These are phyloP conservation scores for Takifugu rubripes DNA, from an alignment of 2,797 vertebrate species.

Conservation along the genomic window DNA sequence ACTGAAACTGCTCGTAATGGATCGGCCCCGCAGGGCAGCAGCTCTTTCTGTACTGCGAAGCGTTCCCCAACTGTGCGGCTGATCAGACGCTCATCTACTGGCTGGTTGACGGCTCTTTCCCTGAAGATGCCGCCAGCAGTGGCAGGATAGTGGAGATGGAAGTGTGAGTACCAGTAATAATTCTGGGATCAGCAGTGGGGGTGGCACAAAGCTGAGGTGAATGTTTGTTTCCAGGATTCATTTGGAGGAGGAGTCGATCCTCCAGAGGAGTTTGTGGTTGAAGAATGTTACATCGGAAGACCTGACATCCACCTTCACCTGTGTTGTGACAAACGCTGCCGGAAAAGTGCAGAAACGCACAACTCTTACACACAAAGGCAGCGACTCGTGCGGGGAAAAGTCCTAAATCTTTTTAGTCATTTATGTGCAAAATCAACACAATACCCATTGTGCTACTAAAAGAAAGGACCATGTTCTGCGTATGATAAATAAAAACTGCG, in stretches of 20 bases:
- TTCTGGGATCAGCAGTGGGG: neutral
- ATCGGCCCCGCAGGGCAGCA: constrained; percentile 44
- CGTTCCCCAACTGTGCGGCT: constrained; percentile 26
- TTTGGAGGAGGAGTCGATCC: constrained; percentile 19
- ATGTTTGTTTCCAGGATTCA: constrained; percentile 43
- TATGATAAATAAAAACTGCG: no score
- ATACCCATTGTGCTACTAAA: no score
- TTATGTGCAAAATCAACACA: no score
- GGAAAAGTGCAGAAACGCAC: constrained; percentile 45
- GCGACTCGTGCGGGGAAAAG: accelerated
- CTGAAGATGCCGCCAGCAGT: constrained; percentile 57
- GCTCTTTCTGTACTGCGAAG: constrained; percentile 61
- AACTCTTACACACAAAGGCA: constrained; percentile 11
- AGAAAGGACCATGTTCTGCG: no score
- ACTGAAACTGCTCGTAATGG: neutral
- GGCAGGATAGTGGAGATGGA: constrained; percentile 58
- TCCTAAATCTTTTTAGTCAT: neutral
- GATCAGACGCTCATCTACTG: constrained; percentile 75
- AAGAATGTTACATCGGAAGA: constrained; percentile 50
- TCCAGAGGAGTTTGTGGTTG: constrained; percentile 60
- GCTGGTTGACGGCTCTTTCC: constrained; percentile 78
- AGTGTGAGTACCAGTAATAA: constrained; percentile 59
- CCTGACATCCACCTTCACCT: constrained; percentile 59
- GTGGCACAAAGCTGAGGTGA: neutral
- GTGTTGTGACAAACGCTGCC: constrained; percentile 55